Base-by-base conservation (phyloP, 2,797 vertebrate species). In the Pangasius macronema region DNA sequence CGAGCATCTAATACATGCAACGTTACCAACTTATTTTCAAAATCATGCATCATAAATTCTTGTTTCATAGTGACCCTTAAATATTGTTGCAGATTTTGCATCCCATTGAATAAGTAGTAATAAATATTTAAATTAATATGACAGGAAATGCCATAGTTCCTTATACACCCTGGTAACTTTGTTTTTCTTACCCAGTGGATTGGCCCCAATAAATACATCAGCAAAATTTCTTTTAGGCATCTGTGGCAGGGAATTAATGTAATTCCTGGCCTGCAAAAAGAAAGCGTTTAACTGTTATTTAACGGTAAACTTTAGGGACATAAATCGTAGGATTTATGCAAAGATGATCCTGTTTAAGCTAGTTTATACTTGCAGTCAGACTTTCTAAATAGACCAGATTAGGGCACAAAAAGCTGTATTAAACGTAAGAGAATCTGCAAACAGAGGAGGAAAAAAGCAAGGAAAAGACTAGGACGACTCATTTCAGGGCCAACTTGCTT, bases 181-280 rank as follows among this genome's bases (percentile, higher is more conserved):
- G 53, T 57, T 42, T 70, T 16, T 42, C 84, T 93, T 95, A 99
- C 99, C 99, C 92, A 95, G 93, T 77, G 98, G 99, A 92, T 99
- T 99, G 92, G 99, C 98, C 90, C 99, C 99, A 89, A 99, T 95
- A 94, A 99, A 99, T 88, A 99, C 98, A 59, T 99, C 97, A 91
- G 97, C 96, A 94, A 99, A 99, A 95, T 97, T 98, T 96, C 98
- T 99, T 94, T 99, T 99, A 77, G 97, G 96, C 98, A 99, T 99
- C 65, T 97, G 94, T 90, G 97, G 95, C 93, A 99, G 93, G 61
- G 99, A 99, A 94, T 96, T 96, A 90, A 99, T 98, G 92, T 99
- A 99, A 95, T 98, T 99, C 91, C 98, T 97, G 87, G 99, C 99
- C 99, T 99, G 94, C 85, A 30, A 57, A 82, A 82, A 2, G 94